These are phyloP conservation scores for Anguilla anguilla DNA, from an alignment of 2,797 vertebrate species.

Conservation along the genomic window DNA sequence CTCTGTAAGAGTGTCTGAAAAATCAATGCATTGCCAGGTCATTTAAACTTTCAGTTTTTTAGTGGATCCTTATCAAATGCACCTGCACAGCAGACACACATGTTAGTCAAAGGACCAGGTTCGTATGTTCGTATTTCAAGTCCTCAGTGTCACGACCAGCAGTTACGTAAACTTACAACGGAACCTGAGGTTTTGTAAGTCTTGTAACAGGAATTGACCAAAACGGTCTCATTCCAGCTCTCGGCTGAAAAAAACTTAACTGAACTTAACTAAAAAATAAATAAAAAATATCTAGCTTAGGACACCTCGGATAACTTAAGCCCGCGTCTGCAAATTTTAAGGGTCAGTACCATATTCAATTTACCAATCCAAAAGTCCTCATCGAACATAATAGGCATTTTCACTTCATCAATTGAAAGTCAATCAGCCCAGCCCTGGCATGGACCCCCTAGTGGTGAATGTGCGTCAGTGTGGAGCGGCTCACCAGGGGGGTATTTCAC, in stretches of 20 bases:
- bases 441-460: too few species aligned
- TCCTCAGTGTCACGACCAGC: background rate
- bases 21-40: background rate
- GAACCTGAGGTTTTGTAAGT: background rate
- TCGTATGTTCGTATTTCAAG: background rate
- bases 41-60: background rate
- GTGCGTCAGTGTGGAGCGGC: too few species aligned
- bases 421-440: too few species aligned
- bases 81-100: background rate
- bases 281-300: background rate
- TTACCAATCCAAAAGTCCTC: too few species aligned
- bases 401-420: too few species aligned
- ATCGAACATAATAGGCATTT: too few species aligned
- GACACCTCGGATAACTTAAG: too few species aligned
- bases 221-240: background rate
- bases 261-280: background rate
- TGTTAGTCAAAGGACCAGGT: background rate
- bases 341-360: too few species aligned
- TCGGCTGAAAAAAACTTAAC: background rate
- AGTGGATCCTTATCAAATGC: background rate
- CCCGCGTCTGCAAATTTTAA: too few species aligned
- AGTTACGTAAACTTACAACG: too few species aligned
- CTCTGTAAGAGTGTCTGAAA: background rate
- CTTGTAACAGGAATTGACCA: background rate
- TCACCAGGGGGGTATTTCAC: too few species aligned